Evolutionary conservation across 1,140 invertebrate species (phyloP).

Genomic region (Drosophila nasuta): DNA sequence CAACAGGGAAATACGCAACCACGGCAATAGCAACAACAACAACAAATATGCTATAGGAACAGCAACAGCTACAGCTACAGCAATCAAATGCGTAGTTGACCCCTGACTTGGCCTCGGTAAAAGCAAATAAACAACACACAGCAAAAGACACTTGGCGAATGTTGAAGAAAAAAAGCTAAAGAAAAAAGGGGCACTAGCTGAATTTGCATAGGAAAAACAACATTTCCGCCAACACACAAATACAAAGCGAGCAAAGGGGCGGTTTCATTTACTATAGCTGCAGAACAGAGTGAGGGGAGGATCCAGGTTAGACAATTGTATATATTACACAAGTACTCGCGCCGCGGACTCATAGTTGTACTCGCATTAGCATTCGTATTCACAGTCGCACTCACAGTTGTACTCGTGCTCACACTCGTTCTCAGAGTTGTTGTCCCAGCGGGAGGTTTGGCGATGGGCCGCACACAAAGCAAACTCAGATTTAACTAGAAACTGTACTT

Average conservation of each 20-base stretch:
- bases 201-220: conserved; percentile 61
- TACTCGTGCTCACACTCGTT: conserved; percentile 33
- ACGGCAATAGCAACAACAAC: conserved; percentile 31
- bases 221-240: conserved; percentile 62
- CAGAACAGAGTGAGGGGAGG: conserved; percentile 3
- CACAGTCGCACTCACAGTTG: conserved; percentile 19
- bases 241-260: conserved; percentile 43
- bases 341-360: conserved; percentile 12
- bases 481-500: conserved; percentile 70
- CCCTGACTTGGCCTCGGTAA: conserved; percentile 50
- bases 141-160: conserved; percentile 57
- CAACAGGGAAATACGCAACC: conserved; percentile 33
- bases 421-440: conserved; percentile 42
- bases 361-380: conserved; percentile 18
- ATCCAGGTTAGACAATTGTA: conserved; percentile 29
- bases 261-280: conserved; percentile 14
- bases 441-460: conserved; percentile 51
- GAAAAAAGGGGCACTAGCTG: conserved; percentile 34
- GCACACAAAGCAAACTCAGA: conserved; percentile 62
- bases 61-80: conserved; percentile 19
- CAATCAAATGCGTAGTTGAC: conserved; percentile 65
- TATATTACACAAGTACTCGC: conserved; percentile 42
- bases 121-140: conserved; percentile 59
- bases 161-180: conserved; percentile 27
- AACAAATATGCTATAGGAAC: conserved; percentile 8